These are phyloP conservation scores for Hystrix cristata DNA, from an alignment of 2,113 vertebrate genomes.

Conservation along the genomic window DNA sequence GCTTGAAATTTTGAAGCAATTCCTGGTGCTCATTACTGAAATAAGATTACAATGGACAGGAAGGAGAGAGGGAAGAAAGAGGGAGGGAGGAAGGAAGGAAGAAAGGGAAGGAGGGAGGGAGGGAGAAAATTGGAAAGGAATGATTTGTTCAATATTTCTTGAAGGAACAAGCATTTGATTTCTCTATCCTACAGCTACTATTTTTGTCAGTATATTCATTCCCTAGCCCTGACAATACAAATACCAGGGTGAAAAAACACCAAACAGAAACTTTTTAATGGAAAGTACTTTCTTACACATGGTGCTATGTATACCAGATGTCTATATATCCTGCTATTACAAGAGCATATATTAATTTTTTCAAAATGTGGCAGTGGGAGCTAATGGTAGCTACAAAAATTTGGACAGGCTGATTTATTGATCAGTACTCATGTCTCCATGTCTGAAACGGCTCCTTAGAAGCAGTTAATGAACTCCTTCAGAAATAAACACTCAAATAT, in stretches of 20 bases:
- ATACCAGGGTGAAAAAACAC: not conserved
- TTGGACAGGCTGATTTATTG: not conserved
- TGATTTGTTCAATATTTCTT: not conserved
- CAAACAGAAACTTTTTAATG: not conserved
- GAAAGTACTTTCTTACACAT: not conserved
- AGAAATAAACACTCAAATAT: constrained; percentile 44
- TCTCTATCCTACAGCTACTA: not conserved
- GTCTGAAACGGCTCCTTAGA: not conserved
- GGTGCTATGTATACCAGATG: not conserved
- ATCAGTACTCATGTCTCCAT: not conserved
- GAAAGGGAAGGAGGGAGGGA: not conserved
- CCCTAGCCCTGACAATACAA: not conserved
- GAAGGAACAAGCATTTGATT: constrained; percentile 1
- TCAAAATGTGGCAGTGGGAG: not conserved
- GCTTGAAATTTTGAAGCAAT: constrained; percentile 38
- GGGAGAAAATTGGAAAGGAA: not conserved
- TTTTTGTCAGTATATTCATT: not conserved
- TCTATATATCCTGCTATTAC: not conserved
- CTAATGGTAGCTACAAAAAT: not conserved
- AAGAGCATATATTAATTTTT: not conserved
- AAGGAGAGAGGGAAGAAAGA: not conserved
- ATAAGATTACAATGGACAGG: not conserved
- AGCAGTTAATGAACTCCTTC: not conserved
- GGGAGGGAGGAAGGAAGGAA: not conserved
- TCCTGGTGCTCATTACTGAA: not conserved